Evolutionary conservation across 2,797 vertebrate genomes (phyloP).

Genomic region (Malurus leucopterus): DNA sequence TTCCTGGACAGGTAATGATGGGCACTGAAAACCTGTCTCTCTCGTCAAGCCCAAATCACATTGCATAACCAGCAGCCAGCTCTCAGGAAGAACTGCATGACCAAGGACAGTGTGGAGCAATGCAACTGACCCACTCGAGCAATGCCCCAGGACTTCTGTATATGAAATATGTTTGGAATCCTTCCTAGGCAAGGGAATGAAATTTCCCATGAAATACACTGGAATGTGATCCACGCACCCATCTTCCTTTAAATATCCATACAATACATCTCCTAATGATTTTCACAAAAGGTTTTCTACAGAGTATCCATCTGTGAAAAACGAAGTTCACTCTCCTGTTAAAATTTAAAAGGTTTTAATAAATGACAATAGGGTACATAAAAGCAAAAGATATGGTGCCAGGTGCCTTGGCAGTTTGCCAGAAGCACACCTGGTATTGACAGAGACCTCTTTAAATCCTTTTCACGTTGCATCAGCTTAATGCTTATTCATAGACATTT

Average conservation of each 20-base stretch:
- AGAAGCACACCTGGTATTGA: too few species aligned
- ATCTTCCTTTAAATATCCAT: background rate
- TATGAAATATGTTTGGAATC: background rate
- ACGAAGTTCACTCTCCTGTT: too few species aligned
- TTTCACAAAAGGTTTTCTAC: background rate
- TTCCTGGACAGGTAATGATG: background rate
- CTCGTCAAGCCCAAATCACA: background rate
- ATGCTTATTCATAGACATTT: too few species aligned
- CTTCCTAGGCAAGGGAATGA: background rate
- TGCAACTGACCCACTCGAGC: fast-evolving
- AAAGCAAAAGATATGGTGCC: too few species aligned
- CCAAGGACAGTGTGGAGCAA: background rate
- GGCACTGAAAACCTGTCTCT: background rate
- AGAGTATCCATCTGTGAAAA: background rate
- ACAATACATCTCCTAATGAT: background rate
- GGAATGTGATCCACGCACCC: background rate
- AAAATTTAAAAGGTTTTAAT: too few species aligned
- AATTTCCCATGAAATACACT: background rate
- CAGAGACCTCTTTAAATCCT: too few species aligned
- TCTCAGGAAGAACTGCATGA: background rate
- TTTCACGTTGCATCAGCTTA: too few species aligned
- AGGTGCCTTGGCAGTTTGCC: too few species aligned
- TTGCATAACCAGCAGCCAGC: background rate
- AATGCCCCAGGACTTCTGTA: background rate
- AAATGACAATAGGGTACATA: too few species aligned